phyloP scores from a whole-genome alignment of 2,113 vertebrate species.

The Menura novaehollandiae region DNA sequence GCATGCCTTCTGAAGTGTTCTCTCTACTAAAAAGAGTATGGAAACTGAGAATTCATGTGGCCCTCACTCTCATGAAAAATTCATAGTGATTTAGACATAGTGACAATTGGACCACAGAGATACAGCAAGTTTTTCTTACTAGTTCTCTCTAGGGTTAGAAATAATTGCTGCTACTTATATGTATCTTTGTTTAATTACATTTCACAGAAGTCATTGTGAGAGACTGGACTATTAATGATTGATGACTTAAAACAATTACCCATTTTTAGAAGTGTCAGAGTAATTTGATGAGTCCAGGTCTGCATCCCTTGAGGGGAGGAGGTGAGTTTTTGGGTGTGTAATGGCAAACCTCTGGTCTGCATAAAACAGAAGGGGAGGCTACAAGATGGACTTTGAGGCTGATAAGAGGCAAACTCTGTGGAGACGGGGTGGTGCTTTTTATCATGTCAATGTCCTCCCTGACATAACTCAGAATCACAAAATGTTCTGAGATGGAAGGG shows the following conservation, averaged over 20 bases:
- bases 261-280: background rate
- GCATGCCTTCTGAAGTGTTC: background rate
- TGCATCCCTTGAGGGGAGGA: background rate
- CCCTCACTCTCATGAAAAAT: conserved; percentile 2
- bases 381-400: background rate
- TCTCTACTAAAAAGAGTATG: background rate
- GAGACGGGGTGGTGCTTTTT: background rate
- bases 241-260: background rate
- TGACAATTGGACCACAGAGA: conserved; percentile 10
- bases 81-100: background rate
- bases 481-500: background rate
- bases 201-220: background rate
- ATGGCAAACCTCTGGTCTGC: background rate
- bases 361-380: background rate
- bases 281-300: background rate
- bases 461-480: background rate
- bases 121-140: background rate
- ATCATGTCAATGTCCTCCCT: background rate
- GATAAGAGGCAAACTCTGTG: too few species aligned
- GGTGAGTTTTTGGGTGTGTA: background rate
- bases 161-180: background rate
- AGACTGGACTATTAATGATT: background rate
- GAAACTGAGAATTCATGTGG: background rate
- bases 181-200: background rate
- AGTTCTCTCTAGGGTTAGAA: background rate